Conservation (phyloP, 2,888 invertebrate species). For the Andrena chrysosceles region DNA sequence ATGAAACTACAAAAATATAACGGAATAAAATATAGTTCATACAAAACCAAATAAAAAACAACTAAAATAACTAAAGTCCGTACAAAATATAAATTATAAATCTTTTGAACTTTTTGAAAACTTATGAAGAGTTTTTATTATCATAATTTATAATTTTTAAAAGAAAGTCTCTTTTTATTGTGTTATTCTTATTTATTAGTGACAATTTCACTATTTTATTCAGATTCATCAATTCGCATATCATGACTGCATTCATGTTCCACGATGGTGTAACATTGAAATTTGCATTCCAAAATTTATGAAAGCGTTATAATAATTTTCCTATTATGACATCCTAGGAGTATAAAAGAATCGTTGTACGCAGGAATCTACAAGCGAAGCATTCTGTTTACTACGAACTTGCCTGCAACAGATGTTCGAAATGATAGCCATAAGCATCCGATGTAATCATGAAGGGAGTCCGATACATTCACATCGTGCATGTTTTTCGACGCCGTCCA, state of each 20-base stretch:
- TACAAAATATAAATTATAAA: too few species aligned
- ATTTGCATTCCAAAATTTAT: background rate
- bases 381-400: conserved; percentile 11
- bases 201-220: too few species aligned
- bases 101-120: too few species aligned
- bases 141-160: too few species aligned
- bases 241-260: background rate
- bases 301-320: background rate
- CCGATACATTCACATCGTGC: conserved; percentile 19
- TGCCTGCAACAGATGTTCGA: conserved; percentile 41
- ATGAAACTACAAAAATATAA: too few species aligned
- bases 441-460: conserved; percentile 37
- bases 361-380: background rate
- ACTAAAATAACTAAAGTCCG: too few species aligned
- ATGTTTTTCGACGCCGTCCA: conserved; percentile 27
- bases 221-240: background rate
- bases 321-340: background rate
- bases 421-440: conserved; percentile 43
- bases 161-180: too few species aligned
- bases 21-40: too few species aligned
- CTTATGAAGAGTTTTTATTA: too few species aligned
- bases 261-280: background rate
- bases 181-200: too few species aligned
- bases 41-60: too few species aligned
- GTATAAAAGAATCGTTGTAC: conserved; percentile 2